A percentile compares a stretch with the other conserved stretches of the same genome.
Conservation (phyloP, 2,888 invertebrate species). For the Toxonevra muliebris region DNA sequence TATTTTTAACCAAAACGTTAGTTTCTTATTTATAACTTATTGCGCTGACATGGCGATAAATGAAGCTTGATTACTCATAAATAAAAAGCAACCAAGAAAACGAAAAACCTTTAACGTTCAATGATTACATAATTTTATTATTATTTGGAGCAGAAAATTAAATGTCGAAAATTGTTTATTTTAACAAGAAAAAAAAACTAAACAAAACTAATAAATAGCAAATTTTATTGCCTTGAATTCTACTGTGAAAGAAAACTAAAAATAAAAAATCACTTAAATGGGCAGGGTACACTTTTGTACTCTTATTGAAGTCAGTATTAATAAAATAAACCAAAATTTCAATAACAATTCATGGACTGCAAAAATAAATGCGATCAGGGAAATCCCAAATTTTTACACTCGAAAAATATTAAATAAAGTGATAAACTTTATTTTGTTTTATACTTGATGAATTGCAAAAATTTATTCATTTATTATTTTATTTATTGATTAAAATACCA, state of each 20-base stretch:
- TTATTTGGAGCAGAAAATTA: constrained; percentile 51
- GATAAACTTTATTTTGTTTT: no score
- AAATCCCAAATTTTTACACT: no score
- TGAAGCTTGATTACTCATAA: constrained; percentile 30
- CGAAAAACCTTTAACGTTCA: constrained; percentile 40
- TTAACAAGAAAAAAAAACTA: not conserved
- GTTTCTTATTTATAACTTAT: not conserved
- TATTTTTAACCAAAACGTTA: not conserved
- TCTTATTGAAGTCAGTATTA: no score
- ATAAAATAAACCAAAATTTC: no score
- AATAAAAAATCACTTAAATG: constrained; percentile 12
- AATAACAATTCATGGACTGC: not conserved
- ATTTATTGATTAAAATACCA: no score
- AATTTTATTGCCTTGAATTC: constrained; percentile 43
- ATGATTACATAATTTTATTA: constrained; percentile 40
- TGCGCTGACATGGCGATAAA: no score
- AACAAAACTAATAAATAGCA: not conserved
- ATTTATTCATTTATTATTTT: no score
- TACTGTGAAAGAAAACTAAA: constrained; percentile 31
- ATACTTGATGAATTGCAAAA: no score
- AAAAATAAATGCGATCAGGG: not conserved
- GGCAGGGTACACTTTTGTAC: constrained; percentile 21
- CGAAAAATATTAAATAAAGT: no score
- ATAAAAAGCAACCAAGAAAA: constrained; percentile 43
- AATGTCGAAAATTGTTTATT: constrained; percentile 44